Evolutionary conservation across 2,888 invertebrate species (phyloP).

Genomic region (Labia minor): DNA sequence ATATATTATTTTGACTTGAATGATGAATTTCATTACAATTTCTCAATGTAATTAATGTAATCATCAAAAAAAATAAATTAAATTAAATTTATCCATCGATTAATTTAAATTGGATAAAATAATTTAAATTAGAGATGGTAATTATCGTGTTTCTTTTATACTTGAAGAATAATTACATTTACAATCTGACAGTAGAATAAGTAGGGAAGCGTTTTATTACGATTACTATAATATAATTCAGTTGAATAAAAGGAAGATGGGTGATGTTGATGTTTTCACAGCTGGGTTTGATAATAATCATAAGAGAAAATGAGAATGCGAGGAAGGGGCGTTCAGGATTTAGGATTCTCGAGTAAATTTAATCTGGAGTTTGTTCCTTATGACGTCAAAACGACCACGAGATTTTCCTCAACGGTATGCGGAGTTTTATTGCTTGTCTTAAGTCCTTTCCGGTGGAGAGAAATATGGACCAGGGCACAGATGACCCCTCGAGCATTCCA

Average conservation of each 20-base stretch:
- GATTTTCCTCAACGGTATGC: background rate
- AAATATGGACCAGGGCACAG: background rate
- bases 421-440: background rate
- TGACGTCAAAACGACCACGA: slow-evolving; percentile 13
- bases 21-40: no score
- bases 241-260: background rate
- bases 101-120: no score
- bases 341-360: background rate
- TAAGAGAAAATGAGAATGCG: background rate
- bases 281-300: background rate
- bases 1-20: no score
- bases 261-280: background rate
- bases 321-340: background rate
- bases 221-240: slow-evolving; percentile 4
- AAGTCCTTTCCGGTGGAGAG: background rate
- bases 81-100: no score
- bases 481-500: background rate
- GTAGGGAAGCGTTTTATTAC: background rate
- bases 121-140: no score
- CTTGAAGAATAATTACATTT: background rate
- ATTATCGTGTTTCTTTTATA: background rate
- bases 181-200: background rate
- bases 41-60: no score
- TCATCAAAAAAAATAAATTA: no score
- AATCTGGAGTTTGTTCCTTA: slow-evolving; percentile 13